Evolutionary conservation across 2,797 vertebrate species (phyloP), one percentile per base, ranked within the genome.

Genomic region (Cyprinodon diabolis): DNA sequence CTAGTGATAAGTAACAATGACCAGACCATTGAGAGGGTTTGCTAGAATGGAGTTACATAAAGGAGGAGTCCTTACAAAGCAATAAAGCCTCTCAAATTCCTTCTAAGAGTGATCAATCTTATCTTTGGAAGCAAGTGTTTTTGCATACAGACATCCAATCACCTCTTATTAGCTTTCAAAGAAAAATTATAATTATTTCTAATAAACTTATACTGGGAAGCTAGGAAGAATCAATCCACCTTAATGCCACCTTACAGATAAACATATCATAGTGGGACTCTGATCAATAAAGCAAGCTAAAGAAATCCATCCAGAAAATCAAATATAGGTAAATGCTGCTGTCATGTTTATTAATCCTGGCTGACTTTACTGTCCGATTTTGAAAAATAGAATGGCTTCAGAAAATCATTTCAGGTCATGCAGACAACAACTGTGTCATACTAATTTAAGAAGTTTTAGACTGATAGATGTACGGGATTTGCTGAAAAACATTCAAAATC

Each of bases 301-400:
- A 83, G 82, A 93, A 88, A 93, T 90, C 86, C 83, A 91, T 92
- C 90, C 86, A 74, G 78, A 90, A 91, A 93, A 94, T 94, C 89
- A 92, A 93, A 94, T 88, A 88, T 87, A 87, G 89, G 85, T 94
- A 92, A 94, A 93, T 93, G 93, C 89, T 82, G 76, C 84, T 91
- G 89, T 91, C 89, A 84, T 87, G 86, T 90, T 84, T 83, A 78
- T 76, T 65, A 76, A 66, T 86, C 88, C 73, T 83, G 71, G 58
- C 25, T 75, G 85, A 84, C 62, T 83, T 84, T 74, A 77, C 88
- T 52, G 78, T 68, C 43, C 47, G 73, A 52, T 83, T 85, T 71
- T 69, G 37, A 88, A 90, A 89, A 86, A 68, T 71, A 80, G 48
- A 45, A 79, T 9, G 35, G 21, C 71, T 84, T 23, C 52, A 71